Percentiles rank a stretch among this genome's conserved stretches.
These are phyloP conservation scores for Tachycineta bicolor DNA, from an alignment of 2,113 vertebrate genomes.

Conservation along the genomic window DNA sequence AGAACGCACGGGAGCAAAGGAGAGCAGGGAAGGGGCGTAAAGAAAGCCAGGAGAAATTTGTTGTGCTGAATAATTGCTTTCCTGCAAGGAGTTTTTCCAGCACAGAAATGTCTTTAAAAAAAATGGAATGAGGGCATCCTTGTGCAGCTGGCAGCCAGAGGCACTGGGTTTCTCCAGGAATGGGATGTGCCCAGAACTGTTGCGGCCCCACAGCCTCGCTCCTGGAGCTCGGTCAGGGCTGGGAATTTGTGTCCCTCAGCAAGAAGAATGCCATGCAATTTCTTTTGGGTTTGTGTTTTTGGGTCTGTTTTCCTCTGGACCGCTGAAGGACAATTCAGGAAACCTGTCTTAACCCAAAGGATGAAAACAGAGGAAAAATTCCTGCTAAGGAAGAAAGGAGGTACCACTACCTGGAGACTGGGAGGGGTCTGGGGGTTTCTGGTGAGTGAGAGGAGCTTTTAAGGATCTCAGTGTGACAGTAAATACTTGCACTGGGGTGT, in stretches of 20 bases:
- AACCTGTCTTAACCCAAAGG: neutral
- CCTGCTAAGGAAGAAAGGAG: neutral
- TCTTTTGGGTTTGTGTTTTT: neutral
- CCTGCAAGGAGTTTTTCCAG: neutral
- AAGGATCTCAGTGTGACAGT: neutral
- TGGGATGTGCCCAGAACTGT: neutral
- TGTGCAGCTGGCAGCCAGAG: neutral
- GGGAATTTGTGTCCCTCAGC: neutral
- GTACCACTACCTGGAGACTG: rapidly evolving
- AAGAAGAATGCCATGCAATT: neutral
- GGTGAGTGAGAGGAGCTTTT: neutral
- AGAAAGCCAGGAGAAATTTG: neutral
- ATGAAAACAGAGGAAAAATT: neutral
- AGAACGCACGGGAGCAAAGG: neutral
- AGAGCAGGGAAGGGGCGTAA: neutral
- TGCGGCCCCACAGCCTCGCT: neutral
- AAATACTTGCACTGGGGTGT: neutral
- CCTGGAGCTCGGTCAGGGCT: neutral
- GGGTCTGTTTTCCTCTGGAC: neutral
- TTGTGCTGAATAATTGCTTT: neutral
- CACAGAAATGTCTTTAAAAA: neutral
- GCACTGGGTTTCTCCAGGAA: neutral
- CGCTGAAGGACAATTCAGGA: neutral
- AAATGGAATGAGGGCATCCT: neutral
- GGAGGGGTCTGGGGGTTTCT: neutral